Evolutionary conservation across 2,797 vertebrate genomes (phyloP), one percentile per base, ranked within the genome.

Genomic region (Phyllotis vaccarum): DNA sequence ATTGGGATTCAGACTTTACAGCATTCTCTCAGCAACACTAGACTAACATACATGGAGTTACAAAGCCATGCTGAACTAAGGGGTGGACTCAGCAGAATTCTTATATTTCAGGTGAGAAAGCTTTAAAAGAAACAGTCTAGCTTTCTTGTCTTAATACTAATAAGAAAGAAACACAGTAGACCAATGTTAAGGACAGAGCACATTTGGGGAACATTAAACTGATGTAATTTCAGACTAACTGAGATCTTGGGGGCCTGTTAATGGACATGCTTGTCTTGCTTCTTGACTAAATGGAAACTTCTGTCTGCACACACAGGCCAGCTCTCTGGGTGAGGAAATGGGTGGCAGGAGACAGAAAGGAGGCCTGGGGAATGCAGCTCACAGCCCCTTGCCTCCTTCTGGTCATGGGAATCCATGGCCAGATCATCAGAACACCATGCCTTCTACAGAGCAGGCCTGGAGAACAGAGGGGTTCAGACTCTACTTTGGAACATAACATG

Each of bases 231-330:
- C n/a, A 93, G n/a, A 31, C 40, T 87, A 90, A 89, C 8, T 90
- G 43, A 76, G 52, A 68, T 92, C 81, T 76, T 46, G 22, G 87
- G 85, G 80, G 56, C 27, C 79, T 83, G 60, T 24, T 90, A 78
- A 86, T 66, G 60, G 68, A 80, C 72, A 76, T 66, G 86, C 92
- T 22, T 86, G 89, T 79, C 86, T 37, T 95, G 76, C 82, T 90
- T 92, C 74, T 82, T 72, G 34, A n/a, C 78, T 92, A 94, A 95
- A 21, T 91, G 64, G 92, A 95, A 93, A 78, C 74, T 75, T 19
- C 46, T 64, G 87, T 90, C 79, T 80, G 82, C 87, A 70, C 80
- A 56, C 11, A 83, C 40, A 21, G 16, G 81, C 2, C 46, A 37
- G 21, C 29, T 90, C 87, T 56, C 34, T 17, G 60, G n/a, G n/a